A percentile compares a stretch with the other conserved stretches of the same genome.
Evolutionary conservation across 2,888 invertebrate genomes (phyloP).

Genomic region (Philhelius pedissequus): DNA sequence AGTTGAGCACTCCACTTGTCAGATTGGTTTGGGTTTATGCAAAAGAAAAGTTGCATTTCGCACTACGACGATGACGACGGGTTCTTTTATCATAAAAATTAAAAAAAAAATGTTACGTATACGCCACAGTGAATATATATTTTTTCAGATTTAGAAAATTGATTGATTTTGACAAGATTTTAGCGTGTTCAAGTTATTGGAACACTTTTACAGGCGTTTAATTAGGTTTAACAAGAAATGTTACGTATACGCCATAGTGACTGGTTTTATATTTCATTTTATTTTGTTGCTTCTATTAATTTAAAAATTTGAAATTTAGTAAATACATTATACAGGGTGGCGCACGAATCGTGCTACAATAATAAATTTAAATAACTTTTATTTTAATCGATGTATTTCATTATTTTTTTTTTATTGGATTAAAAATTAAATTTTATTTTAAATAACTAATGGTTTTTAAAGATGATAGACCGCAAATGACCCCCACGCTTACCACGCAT

Average conservation of each 20-base stretch:
- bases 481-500: too few relatives aligned
- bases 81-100: neutral
- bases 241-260: neutral
- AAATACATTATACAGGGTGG: too few relatives aligned
- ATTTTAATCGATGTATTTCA: too few relatives aligned
- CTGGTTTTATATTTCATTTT: neutral
- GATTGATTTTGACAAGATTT: neutral
- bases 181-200: neutral
- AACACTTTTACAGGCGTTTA: neutral
- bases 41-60: slow-evolving; percentile 18
- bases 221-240: neutral
- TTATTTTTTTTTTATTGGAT: too few relatives aligned
- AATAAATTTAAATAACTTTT: too few relatives aligned
- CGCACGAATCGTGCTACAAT: too few relatives aligned
- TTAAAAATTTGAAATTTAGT: too few relatives aligned
- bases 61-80: neutral
- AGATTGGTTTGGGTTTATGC: slow-evolving; percentile 30
- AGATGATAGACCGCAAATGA: too few relatives aligned
- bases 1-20: slow-evolving; percentile 53
- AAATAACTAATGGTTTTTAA: too few relatives aligned
- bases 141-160: neutral
- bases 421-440: too few relatives aligned
- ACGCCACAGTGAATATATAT: slow-evolving; percentile 22
- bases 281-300: too few relatives aligned
- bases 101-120: slow-evolving; percentile 40